phyloP scores from a whole-genome alignment of 1,140 invertebrate genomes.

The Pristionchus pacificus region DNA sequence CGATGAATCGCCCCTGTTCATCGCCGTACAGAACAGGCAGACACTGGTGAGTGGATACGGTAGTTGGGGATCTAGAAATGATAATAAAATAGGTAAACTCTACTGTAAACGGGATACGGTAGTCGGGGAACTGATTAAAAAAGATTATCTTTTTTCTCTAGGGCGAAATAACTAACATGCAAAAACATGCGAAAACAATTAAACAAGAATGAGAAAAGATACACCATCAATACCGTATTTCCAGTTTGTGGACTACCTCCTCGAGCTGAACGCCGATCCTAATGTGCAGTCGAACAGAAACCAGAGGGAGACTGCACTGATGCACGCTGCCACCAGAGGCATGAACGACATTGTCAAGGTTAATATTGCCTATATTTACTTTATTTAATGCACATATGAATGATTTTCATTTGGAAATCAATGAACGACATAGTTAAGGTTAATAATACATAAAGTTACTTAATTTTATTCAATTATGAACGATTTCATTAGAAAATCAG shows the following conservation, averaged over 20 bases:
- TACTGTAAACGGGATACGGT: no score
- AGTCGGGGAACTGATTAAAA: no score
- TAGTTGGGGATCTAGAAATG: neutral
- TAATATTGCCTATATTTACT: neutral
- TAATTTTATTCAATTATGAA: neutral
- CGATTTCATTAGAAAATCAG: neutral
- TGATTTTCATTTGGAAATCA: neutral
- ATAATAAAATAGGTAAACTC: neutral
- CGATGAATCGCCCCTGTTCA: slow-evolving; percentile 52
- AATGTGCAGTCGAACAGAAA: slow-evolving; percentile 43
- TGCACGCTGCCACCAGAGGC: slow-evolving; percentile 53
- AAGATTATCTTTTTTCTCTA: no score
- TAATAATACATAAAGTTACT: neutral
- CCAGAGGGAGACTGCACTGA: slow-evolving; percentile 46
- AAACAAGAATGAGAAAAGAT: neutral
- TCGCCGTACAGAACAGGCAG: slow-evolving; percentile 49
- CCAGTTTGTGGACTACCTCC: slow-evolving; percentile 48
- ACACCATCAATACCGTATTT: neutral
- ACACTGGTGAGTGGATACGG: slow-evolving; percentile 24
- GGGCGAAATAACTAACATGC: neutral
- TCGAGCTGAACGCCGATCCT: slow-evolving; percentile 50
- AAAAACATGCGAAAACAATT: neutral
- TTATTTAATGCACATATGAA: neutral
- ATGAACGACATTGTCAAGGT: slow-evolving; percentile 41
- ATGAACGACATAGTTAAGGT: neutral